Conservation (phyloP, 2,113 vertebrate species). For the Azemiops feae region DNA sequence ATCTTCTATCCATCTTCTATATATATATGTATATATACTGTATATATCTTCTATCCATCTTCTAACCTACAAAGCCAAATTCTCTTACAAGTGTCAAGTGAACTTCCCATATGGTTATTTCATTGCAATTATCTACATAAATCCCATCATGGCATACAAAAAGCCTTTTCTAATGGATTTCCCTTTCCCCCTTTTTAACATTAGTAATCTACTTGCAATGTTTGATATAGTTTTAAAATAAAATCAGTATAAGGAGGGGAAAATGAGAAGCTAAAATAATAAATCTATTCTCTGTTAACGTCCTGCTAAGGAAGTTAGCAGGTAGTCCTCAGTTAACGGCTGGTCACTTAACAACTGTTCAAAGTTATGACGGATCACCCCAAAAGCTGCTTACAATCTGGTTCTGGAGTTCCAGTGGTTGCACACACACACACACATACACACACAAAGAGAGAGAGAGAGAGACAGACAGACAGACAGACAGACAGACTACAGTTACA, state of each 20-base stretch:
- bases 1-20: no score
- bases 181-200: background rate
- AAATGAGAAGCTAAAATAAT: background rate
- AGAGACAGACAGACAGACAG: no score
- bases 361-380: no score
- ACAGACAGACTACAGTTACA: background rate
- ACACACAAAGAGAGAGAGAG: no score
- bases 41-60: no score
- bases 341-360: no score
- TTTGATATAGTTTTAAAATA: background rate
- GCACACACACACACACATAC: fast-evolving
- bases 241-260: background rate
- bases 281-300: background rate
- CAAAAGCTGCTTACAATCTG: no score
- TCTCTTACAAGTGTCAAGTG: background rate
- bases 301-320: background rate
- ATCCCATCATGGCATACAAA: background rate
- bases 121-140: background rate
- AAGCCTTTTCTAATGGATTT: background rate
- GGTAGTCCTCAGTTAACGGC: no score
- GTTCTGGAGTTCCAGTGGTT: no score
- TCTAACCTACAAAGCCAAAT: background rate
- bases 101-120: background rate
- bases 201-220: background rate
- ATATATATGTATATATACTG: background rate